Percentiles rank a stretch among this genome's conserved stretches.
Evolutionary conservation across 1,140 invertebrate genomes (phyloP).

Genomic region (Mycetomoellerius zeteki): DNA sequence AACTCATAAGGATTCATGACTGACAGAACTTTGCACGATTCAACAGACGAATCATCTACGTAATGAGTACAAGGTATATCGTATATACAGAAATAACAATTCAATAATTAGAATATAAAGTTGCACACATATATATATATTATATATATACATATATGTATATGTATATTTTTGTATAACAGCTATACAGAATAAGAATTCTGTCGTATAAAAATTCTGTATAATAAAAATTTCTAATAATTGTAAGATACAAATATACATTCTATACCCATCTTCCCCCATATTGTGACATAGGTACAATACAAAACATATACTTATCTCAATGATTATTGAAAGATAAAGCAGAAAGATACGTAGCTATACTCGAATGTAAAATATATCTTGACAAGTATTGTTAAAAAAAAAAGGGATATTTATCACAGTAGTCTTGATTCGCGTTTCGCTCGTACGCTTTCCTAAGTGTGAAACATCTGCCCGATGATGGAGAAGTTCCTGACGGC

Average conservation of each 20-base stretch:
- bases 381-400: not conserved
- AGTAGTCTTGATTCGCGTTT: conserved; percentile 36
- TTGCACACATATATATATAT: not conserved
- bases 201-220: conserved; percentile 37
- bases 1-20: conserved; percentile 5
- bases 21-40: not conserved
- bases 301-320: not conserved
- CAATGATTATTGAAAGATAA: conserved; percentile 14
- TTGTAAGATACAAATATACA: conserved; percentile 51
- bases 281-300: not conserved
- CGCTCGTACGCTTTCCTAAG: conserved; percentile 35
- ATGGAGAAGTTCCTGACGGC: conserved; percentile 76
- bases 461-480: conserved; percentile 80
- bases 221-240: conserved; percentile 45
- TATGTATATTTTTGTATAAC: conserved; percentile 13
- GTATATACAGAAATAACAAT: conserved; percentile 47
- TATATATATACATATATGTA: too few species aligned
- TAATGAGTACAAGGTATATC: conserved; percentile 9
- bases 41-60: not conserved
- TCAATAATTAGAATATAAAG: conserved; percentile 27
- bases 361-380: conserved; percentile 30
- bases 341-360: not conserved
- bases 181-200: conserved; percentile 27
- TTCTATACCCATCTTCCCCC: conserved; percentile 39
- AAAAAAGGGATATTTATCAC: conserved; percentile 37